These are phyloP conservation scores for Cryptus viduatorius DNA, from an alignment of 2,888 invertebrate species.

Conservation along the genomic window DNA sequence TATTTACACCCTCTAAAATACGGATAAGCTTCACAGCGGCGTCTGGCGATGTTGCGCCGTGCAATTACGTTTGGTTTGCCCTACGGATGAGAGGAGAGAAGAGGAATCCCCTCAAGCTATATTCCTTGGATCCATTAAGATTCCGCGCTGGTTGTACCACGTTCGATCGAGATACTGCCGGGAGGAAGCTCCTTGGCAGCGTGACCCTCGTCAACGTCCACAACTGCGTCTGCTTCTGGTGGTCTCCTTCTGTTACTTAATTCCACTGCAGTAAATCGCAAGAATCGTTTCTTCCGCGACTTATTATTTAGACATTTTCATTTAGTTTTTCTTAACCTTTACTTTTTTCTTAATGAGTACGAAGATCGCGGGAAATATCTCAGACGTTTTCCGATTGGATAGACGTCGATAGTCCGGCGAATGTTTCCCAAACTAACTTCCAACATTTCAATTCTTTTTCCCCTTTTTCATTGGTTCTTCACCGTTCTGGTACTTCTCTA, in stretches of 20 bases:
- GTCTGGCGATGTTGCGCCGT: conserved; percentile 61
- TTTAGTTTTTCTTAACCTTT: neutral
- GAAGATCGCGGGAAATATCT: neutral
- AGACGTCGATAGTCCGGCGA: neutral
- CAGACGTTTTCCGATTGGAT: conserved; percentile 1
- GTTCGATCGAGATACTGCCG: conserved; percentile 75
- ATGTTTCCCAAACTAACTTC: neutral
- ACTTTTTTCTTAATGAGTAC: neutral
- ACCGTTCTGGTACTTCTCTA: conserved; percentile 47
- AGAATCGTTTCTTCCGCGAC: conserved; percentile 25
- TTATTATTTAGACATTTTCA: conserved; percentile 28
- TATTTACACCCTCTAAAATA: neutral
- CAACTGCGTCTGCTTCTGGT: conserved; percentile 56
- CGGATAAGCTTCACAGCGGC: conserved; percentile 4
- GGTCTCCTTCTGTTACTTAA: conserved; percentile 46
- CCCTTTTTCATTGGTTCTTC: conserved; percentile 33
- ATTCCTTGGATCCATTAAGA: conserved; percentile 77
- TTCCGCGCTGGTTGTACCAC: conserved; percentile 72
- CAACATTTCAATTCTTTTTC: neutral
- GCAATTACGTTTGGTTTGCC: conserved; percentile 79
- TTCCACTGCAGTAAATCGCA: conserved; percentile 57
- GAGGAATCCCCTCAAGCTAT: conserved; percentile 72
- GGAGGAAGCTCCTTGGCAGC: conserved; percentile 68
- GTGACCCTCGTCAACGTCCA: conserved; percentile 67
- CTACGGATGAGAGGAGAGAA: conserved; percentile 60